These are phyloP conservation scores for Anthophora plumipes DNA, from an alignment of 2,888 invertebrate species.

Conservation along the genomic window DNA sequence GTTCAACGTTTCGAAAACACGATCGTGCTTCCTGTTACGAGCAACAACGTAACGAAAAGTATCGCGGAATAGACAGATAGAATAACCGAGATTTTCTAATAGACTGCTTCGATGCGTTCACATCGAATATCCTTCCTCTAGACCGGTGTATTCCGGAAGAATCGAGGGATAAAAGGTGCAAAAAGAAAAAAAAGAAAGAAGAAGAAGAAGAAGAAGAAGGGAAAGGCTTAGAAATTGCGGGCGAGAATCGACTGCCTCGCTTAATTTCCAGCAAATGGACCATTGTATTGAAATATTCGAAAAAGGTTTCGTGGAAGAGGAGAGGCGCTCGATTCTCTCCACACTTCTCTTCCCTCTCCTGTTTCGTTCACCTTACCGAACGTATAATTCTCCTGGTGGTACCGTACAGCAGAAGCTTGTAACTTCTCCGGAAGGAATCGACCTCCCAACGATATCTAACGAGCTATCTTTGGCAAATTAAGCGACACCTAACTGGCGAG, in stretches of 20 bases:
- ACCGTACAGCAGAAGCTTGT: slow-evolving; percentile 28
- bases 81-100: slow-evolving; percentile 17
- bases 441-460: slow-evolving; percentile 59
- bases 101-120: neutral
- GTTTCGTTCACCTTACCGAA: slow-evolving; percentile 2
- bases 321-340: neutral
- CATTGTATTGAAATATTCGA: slow-evolving; percentile 54
- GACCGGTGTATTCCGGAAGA: too few species aligned
- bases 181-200: too few species aligned
- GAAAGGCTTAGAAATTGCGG: neutral
- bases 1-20: slow-evolving; percentile 16
- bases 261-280: slow-evolving; percentile 51
- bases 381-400: slow-evolving; percentile 37
- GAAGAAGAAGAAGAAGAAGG: too few species aligned
- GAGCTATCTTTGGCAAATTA: slow-evolving; percentile 59
- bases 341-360: neutral
- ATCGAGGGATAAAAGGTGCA: too few species aligned
- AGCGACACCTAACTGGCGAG: slow-evolving; percentile 45
- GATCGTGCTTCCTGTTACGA: slow-evolving; percentile 17
- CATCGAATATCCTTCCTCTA: slow-evolving; percentile 3
- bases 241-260: slow-evolving; percentile 4
- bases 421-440: slow-evolving; percentile 38
- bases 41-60: slow-evolving; percentile 1
- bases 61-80: slow-evolving; percentile 19
- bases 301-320: slow-evolving; percentile 44